Evolutionary conservation across 2,113 vertebrate species (phyloP), one percentile per base, ranked within the genome.

Genomic region (Strix aluco): DNA sequence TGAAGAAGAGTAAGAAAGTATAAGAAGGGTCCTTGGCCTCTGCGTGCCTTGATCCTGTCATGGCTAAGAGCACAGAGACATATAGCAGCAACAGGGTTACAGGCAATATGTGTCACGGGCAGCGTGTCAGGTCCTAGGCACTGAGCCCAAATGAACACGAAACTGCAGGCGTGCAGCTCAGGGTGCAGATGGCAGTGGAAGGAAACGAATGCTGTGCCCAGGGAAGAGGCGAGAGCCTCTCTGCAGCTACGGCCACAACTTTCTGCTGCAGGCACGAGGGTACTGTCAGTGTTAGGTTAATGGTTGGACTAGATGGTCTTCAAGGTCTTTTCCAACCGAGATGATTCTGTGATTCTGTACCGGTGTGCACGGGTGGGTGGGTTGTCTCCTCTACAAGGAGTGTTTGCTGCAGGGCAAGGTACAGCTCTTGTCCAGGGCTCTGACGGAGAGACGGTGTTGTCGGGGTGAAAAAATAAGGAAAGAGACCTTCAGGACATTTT

Each of bases 331-430:
- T 46, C 16, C 16, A 46, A 18, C 44, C 44, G 7, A 46, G 16
- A 18, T 46, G 44, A 46, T 46, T 46, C 44, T 46, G 44, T 46
- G 44, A 18, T 46, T 18, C 44, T 44, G 44, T 44, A 26, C 6
- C 2, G 1, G 12, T n/a, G 13, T 30, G 25, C 19, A 12, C 1
- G 4, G 5, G 6, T 20, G 2, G 5, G 23, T 11, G 2, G 17
- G 6, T 54, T 70, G 54, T 6, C 17, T 69, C 11, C 38, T 82
- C 52, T 40, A 0, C 22, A 23, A 6, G 26, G 6, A 27, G 2
- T 5, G 8, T 26, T 70, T 34, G 7, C 22, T 79, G 25, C 3
- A 1, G 6, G 44, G 42, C 38, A 55, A 38, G 14, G 6, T 7
- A 16, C 21, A 32, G 20, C 23, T 9, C 1, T 42, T 49, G 12